phyloP scores from a whole-genome alignment of 2,113 vertebrate species.

The Gopherus flavomarginatus region DNA sequence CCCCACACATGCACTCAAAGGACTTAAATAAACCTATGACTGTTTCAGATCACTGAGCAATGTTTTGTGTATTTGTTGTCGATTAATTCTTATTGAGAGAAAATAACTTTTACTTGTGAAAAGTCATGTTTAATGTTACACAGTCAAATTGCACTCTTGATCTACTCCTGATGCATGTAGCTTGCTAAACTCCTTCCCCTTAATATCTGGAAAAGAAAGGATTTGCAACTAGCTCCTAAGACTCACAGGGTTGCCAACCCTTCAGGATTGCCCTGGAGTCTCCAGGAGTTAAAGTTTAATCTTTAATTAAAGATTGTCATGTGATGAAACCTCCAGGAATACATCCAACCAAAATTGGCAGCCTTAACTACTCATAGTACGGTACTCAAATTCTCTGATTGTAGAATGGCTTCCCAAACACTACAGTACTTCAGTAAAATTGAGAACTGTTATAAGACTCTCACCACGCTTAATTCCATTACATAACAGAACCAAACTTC shows the following conservation, averaged over 20 bases:
- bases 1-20: conserved; percentile 27
- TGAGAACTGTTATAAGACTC: conserved; percentile 11
- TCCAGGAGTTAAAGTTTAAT: too few species aligned
- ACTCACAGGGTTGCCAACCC: too few species aligned
- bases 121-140: conserved; percentile 47
- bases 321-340: too few species aligned
- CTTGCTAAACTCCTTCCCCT: conserved; percentile 28
- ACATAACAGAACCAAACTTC: neutral
- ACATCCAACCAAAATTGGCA: too few species aligned
- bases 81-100: conserved; percentile 50
- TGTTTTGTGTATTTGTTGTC: conserved; percentile 36
- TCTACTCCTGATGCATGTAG: conserved; percentile 41
- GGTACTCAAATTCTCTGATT: conserved; percentile 11
- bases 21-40: conserved; percentile 23
- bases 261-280: too few species aligned
- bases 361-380: neutral
- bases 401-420: conserved; percentile 34
- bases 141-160: conserved; percentile 49
- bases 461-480: conserved; percentile 13
- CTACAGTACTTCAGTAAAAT: neutral
- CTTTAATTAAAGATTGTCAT: too few species aligned
- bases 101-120: conserved; percentile 53
- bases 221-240: conserved; percentile 29
- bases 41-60: conserved; percentile 52
- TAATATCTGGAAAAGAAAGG: conserved; percentile 60